Evolutionary conservation across 2,113 vertebrate genomes (phyloP).

Genomic region (Nerophis ophidion): DNA sequence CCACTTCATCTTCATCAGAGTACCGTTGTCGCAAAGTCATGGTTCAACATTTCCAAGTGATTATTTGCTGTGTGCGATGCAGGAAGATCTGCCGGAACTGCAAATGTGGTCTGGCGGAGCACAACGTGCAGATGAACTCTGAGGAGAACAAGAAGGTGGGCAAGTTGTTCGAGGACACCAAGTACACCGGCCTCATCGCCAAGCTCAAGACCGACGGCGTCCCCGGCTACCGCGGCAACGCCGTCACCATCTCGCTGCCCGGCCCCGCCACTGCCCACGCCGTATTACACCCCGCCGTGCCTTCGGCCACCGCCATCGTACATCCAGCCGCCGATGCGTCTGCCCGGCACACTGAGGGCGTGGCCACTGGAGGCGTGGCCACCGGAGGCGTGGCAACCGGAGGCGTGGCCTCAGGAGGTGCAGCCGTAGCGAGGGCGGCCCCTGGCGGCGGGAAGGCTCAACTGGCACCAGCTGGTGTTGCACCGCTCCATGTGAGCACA

Average conservation of each 20-base stretch:
- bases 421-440: neutral
- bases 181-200: conserved; percentile 90
- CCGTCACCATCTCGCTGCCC: conserved; percentile 82
- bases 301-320: conserved; percentile 6
- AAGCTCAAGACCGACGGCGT: conserved; percentile 88
- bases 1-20: too few species aligned
- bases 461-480: neutral
- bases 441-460: neutral
- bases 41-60: too few species aligned
- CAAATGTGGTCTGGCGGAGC: conserved; percentile 91
- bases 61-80: conserved; percentile 2
- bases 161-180: conserved; percentile 93
- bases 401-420: neutral
- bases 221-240: conserved; percentile 81
- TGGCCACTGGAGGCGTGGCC: neutral
- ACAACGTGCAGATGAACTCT: conserved; percentile 81
- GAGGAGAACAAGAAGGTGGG: conserved; percentile 95
- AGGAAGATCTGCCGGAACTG: conserved; percentile 98
- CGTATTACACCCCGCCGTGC: conserved; percentile 15
- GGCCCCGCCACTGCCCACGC: conserved; percentile 49
- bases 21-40: too few species aligned
- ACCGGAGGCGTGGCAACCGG: neutral
- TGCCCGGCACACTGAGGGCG: neutral
- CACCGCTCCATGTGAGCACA: conserved; percentile 24
- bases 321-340: conserved; percentile 5